phyloP scores from a whole-genome alignment of 2,888 invertebrate genomes.

The Incurvaria masculella region DNA sequence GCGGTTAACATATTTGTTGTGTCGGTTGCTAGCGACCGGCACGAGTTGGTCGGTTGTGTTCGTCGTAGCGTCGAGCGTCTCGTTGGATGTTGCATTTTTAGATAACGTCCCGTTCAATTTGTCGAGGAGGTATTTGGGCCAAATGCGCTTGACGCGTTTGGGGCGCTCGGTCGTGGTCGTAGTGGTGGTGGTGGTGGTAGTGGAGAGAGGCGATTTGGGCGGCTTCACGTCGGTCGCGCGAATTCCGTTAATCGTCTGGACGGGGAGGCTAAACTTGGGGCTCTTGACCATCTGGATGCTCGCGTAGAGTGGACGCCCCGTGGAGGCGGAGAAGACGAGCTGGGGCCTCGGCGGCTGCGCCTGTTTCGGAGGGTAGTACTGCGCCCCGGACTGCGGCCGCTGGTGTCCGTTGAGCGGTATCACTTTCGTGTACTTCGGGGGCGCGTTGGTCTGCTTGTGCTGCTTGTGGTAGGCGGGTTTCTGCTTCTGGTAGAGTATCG shows the following conservation, averaged over 20 bases:
- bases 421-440: constrained; percentile 37
- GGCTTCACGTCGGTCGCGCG: constrained; percentile 36
- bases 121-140: constrained; percentile 37
- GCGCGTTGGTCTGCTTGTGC: constrained; percentile 23
- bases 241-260: constrained; percentile 42
- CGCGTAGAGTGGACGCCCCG: constrained; percentile 22
- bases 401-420: constrained; percentile 23
- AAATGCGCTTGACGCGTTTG: constrained; percentile 45
- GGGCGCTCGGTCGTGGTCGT: constrained; percentile 36
- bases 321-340: constrained; percentile 29
- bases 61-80: constrained; percentile 14
- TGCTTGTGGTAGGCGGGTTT: constrained; percentile 1
- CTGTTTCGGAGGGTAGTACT: neutral
- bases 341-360: constrained; percentile 21
- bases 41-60: neutral
- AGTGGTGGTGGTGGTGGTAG: constrained; percentile 23
- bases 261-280: constrained; percentile 36
- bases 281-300: constrained; percentile 22
- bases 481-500: neutral
- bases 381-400: neutral
- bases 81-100: constrained; percentile 20
- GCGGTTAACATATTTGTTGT: neutral
- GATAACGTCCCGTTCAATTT: constrained; percentile 25
- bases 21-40: neutral
- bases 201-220: constrained; percentile 24